Conservation (phyloP, 2,888 invertebrate species). For the Drosophila mercatorum region DNA sequence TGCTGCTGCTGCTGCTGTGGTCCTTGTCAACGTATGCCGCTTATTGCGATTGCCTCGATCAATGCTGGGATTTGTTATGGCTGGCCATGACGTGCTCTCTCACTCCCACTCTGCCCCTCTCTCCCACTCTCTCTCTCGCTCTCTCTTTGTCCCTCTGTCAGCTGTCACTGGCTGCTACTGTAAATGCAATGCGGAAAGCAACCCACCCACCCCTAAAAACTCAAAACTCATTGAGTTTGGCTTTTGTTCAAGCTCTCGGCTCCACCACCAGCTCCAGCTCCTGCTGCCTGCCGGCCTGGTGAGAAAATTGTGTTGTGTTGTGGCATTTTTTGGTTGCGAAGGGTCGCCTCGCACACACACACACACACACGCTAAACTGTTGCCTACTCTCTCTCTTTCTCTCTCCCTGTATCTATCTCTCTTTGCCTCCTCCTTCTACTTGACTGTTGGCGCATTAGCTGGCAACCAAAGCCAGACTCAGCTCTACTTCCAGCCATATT, state of each 20-base stretch:
- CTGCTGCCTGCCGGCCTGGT: constrained; percentile 39
- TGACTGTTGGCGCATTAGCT: constrained; percentile 66
- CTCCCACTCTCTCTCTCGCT: neutral
- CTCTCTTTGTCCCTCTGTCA: neutral
- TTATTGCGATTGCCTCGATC: constrained; percentile 67
- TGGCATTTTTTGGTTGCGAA: constrained; percentile 78
- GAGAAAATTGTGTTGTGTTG: constrained; percentile 76
- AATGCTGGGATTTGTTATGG: constrained; percentile 64
- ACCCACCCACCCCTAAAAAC: constrained; percentile 42
- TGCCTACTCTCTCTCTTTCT: constrained; percentile 31
- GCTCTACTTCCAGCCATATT: constrained; percentile 43
- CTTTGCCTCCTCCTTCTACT: constrained; percentile 16
- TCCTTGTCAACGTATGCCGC: constrained; percentile 47
- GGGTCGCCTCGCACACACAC: constrained; percentile 48
- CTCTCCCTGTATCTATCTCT: neutral
- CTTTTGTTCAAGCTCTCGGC: constrained; percentile 58
- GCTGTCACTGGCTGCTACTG: constrained; percentile 63
- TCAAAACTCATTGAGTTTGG: constrained; percentile 70
- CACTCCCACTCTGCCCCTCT: neutral
- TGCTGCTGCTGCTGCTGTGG: constrained; percentile 20
- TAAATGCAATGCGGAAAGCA: constrained; percentile 32
- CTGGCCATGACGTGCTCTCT: constrained; percentile 34
- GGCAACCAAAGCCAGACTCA: constrained; percentile 49
- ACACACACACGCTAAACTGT: constrained; percentile 22
- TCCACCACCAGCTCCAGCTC: neutral